These are phyloP conservation scores for Andrena hattorfiana DNA, from an alignment of 2,888 invertebrate genomes.

Conservation along the genomic window DNA sequence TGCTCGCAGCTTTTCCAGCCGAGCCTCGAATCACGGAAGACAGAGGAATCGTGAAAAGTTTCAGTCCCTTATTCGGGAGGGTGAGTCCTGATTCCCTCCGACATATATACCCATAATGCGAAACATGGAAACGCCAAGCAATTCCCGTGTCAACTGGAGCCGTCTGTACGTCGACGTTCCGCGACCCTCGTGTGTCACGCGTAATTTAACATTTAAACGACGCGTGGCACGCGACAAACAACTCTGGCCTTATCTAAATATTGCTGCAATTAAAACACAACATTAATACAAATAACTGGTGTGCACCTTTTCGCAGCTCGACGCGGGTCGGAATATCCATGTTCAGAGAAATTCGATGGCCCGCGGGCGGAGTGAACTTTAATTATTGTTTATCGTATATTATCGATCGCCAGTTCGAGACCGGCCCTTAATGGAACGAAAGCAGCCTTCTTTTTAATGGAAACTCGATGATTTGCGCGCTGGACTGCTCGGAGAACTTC, in stretches of 20 bases:
- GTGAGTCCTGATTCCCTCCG: background rate
- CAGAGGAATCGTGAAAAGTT: constrained; percentile 15
- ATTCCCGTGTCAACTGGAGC: background rate
- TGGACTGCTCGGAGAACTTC: background rate
- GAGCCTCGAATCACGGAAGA: background rate
- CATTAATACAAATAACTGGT: constrained; percentile 11
- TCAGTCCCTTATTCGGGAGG: background rate
- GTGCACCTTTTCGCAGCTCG: background rate
- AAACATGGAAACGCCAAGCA: constrained; percentile 5
- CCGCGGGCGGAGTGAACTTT: constrained; percentile 2
- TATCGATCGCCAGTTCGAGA: constrained; percentile 3
- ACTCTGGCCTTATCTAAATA: background rate
- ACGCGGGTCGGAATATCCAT: background rate
- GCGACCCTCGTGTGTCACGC: background rate
- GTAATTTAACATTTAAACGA: constrained; percentile 15
- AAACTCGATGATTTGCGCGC: constrained; percentile 22
- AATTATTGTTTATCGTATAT: background rate
- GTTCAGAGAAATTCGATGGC: constrained; percentile 13
- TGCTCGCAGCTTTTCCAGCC: background rate
- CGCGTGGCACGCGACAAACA: background rate
- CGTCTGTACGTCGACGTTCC: background rate
- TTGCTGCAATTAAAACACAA: constrained; percentile 9
- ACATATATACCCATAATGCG: background rate
- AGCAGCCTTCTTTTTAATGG: constrained; percentile 39
- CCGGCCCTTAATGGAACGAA: constrained; percentile 34